Base-by-base conservation (phyloP, 2,113 vertebrate genomes). In the Spermophilus dauricus region DNA sequence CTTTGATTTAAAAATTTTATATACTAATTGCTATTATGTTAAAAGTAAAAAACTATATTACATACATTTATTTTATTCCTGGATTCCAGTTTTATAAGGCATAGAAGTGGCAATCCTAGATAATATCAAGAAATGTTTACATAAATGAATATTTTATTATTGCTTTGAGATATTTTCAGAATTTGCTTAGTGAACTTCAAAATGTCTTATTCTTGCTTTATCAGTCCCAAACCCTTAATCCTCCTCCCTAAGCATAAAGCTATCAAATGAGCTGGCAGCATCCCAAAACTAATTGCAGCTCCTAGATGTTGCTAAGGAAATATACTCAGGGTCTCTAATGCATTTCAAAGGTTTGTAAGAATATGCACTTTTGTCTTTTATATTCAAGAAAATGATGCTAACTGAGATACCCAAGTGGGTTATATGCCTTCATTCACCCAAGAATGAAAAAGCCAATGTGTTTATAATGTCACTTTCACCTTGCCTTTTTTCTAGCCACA, bases 71-170 rank as follows among this genome's bases (percentile, higher is more conserved):
- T 84, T 89, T 6, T 37, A 30, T 39, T 82, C 45, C 24, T 91
- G 26, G 73, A 95, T 72, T 10, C 56, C 45, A 89, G 48, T 91
- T 95, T 89, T 39, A 58, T 95, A 97, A 94, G n/a, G 32, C 32
- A 94, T 77, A 94, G 86, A 96, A 90, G 53, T 86, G 48, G 48
- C 24, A 85, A 39, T 69, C 37, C 17, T 86, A 95, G 18, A 63
- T 91, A 83, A 73, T 53, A 95, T 26, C 42, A 86, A 77, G 30
- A 85, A 76, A 28, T 85, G 89, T 89, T 80, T 70, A 86, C 30
- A 80, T 97, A 39, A 96, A 94, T 91, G n/a, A 88, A 92, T 95
- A 90, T 89, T 86, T 95, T 97, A 90, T 91, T 86, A 95, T 85
- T 90, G 56, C 48, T 97, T 93, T 91, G 39, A 42, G 76, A 45